phyloP scores from a whole-genome alignment of 37 sponge, comb jelly and placozoan genomes.

The Eunapius fragilis region DNA sequence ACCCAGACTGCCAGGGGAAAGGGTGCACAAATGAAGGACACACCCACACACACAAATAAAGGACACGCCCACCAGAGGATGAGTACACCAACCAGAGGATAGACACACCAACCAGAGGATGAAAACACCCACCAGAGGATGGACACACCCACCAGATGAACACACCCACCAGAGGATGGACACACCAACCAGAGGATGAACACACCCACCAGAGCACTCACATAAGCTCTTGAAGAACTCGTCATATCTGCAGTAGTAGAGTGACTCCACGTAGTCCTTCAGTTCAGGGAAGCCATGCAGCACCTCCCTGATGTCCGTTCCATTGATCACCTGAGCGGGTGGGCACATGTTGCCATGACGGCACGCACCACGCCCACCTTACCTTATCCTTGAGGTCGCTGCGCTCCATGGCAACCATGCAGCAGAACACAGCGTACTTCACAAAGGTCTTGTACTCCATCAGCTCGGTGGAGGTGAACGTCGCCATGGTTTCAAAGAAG shows the following conservation, averaged over 20 bases:
- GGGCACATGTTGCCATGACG: no score
- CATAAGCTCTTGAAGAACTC: constrained; percentile 87
- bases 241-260: constrained; percentile 94
- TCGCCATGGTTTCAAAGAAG: constrained; percentile 97
- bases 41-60: no score
- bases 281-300: constrained; percentile 82
- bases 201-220: constrained; percentile 28
- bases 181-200: no score
- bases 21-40: no score
- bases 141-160: no score
- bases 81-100: no score
- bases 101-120: no score
- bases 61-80: no score
- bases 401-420: constrained; percentile 85
- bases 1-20: constrained; percentile 68
- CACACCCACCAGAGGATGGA: no score
- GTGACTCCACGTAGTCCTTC: constrained; percentile 73
- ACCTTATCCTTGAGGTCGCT: constrained; percentile 90
- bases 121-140: no score
- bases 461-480: constrained; percentile 95
- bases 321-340: constrained; percentile 87
- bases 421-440: constrained; percentile 88
- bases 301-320: constrained; percentile 94
- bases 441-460: constrained; percentile 92
- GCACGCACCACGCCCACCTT: no score